Percentiles rank a stretch among this genome's conserved stretches.
phyloP scores from a whole-genome alignment of 1,140 invertebrate genomes.

The Aleiodes sp. region DNA sequence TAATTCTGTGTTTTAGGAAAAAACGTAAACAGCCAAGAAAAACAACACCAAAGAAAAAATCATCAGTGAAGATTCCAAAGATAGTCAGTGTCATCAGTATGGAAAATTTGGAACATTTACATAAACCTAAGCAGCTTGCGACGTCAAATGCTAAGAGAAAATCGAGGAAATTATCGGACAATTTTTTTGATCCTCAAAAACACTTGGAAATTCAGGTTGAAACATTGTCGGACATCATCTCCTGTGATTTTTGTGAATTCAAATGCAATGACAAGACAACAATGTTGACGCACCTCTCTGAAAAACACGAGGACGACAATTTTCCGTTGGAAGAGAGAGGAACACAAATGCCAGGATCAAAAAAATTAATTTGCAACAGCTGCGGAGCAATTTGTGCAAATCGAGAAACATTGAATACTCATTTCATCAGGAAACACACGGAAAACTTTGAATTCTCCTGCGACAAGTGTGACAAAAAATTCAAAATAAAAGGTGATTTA shows the following conservation, averaged over 20 bases:
- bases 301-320: not conserved
- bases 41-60: not conserved
- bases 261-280: conserved; percentile 46
- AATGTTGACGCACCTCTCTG: conserved; percentile 47
- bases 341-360: conserved; percentile 13
- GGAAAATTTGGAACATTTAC: not conserved
- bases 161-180: too few relatives aligned
- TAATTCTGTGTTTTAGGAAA: conserved; percentile 8
- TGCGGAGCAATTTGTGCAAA: conserved; percentile 71
- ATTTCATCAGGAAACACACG: conserved; percentile 67
- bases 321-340: conserved; percentile 34
- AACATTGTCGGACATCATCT: not conserved
- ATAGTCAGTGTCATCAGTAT: too few relatives aligned
- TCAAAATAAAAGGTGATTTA: conserved; percentile 66
- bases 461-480: conserved; percentile 71
- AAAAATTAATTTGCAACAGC: conserved; percentile 51
- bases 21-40: not conserved
- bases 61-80: not conserved
- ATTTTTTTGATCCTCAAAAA: too few relatives aligned
- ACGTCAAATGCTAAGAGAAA: too few relatives aligned
- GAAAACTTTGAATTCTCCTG: conserved; percentile 69
- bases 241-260: conserved; percentile 29
- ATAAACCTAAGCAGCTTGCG: too few relatives aligned
- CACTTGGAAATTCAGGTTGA: too few relatives aligned
- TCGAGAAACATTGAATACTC: conserved; percentile 61